Evolutionary conservation across 2,888 invertebrate genomes (phyloP), one percentile per base, ranked within the genome.

Genomic region (Ochropleura leucogaster): DNA sequence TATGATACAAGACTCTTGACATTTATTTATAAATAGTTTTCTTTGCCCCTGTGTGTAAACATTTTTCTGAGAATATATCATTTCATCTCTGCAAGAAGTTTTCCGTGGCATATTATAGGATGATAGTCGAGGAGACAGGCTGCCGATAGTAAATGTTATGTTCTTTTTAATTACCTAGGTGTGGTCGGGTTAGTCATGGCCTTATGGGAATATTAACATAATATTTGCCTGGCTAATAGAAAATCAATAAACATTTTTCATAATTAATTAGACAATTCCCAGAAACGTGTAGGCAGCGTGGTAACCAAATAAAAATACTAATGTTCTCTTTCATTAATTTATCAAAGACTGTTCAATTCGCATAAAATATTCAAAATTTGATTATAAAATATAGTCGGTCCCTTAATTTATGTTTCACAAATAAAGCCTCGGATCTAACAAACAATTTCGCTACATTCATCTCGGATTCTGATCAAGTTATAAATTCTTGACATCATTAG

Each of bases 401-500:
- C 42, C 57, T 80, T 46, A 74, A 75, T 75, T 80, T 76, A 62
- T 75, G 64, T 65, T 60, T 68, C 63, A 60, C 42, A 69, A 80
- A 70, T 70, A 67, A 68, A 44, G 18, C 57, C n/a, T 60, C 55
- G 46, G n/a, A 72, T 67, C 40, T 53, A 69, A 67, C 51, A 69
- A 79, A 72, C 30, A 67, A 67, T 77, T 74, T 82, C 4, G 46
- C 30, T 57, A 66, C 16, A 64, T 68, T 74, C 30, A 67, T 69
- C 68, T 68, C 40, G 18, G 51, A 64, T 72, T 80, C 46, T 69
- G 53, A 83, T 72, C 67, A 69, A 59, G 40, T 81, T 72, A 77
- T 69, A 68, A 85, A 85, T 77, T 77, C 51, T 47, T 64, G 68
- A 72, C 60, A 74, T 77, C 47, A 59, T 69, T 67, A 59, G 18